These are phyloP conservation scores for Formica aserva DNA, from an alignment of 2,888 invertebrate species.

Conservation along the genomic window DNA sequence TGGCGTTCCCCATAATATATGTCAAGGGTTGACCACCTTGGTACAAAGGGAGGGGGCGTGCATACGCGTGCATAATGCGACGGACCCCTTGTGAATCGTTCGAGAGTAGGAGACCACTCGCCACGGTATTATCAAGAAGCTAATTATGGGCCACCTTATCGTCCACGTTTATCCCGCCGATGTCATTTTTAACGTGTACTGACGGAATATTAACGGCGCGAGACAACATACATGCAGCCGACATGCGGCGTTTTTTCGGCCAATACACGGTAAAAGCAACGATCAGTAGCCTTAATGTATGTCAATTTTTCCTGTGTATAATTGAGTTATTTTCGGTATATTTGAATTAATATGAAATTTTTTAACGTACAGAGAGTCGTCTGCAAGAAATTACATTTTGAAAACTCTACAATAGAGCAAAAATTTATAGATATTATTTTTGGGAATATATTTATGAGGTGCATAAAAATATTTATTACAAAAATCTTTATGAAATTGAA, in stretches of 20 bases:
- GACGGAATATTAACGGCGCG: conserved; percentile 45
- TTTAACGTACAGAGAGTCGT: background rate
- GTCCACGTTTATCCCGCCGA: conserved; percentile 66
- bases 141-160: conserved; percentile 74
- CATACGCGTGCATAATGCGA: conserved; percentile 38
- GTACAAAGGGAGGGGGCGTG: conserved; percentile 51
- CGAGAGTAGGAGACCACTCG: conserved; percentile 27
- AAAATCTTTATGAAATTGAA: background rate
- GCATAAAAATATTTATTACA: background rate
- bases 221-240: conserved; percentile 12
- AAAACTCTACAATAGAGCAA: background rate
- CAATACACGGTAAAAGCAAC: background rate
- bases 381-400: background rate
- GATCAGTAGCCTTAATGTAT: background rate
- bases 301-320: background rate
- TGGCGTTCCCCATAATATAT: conserved; percentile 70
- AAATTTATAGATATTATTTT: background rate
- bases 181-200: conserved; percentile 42
- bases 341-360: conserved; percentile 7
- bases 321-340: background rate
- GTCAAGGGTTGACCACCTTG: conserved; percentile 75
- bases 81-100: conserved; percentile 31
- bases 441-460: conserved; percentile 6
- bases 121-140: conserved; percentile 54
- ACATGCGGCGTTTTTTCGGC: conserved; percentile 27